A percentile compares a stretch with the other conserved stretches of the same genome.
Evolutionary conservation across 2,888 invertebrate genomes (phyloP).

Genomic region (Aphodius granarius): DNA sequence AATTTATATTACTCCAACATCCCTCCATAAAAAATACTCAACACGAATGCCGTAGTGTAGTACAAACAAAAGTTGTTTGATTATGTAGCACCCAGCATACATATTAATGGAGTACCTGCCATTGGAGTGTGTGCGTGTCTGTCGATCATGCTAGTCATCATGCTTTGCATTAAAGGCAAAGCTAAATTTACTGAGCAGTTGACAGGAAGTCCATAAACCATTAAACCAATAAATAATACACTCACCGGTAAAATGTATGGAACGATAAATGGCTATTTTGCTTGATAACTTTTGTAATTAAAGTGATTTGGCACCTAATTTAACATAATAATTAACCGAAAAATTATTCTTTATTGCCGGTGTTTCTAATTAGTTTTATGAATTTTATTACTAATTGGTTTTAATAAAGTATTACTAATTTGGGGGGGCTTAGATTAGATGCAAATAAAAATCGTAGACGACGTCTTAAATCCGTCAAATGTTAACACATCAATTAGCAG

Average conservation of each 20-base stretch:
- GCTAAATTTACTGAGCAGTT: not conserved
- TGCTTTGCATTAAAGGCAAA: not conserved
- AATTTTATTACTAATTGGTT: no score
- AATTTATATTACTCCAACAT: not conserved
- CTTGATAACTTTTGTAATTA: no score
- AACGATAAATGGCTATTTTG: no score
- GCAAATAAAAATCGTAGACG: no score
- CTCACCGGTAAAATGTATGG: no score
- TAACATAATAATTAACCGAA: no score
- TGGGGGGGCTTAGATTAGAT: no score
- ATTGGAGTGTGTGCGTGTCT: not conserved
- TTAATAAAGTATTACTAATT: no score
- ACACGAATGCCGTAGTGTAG: not conserved
- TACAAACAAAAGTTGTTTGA: not conserved
- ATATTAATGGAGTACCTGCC: not conserved
- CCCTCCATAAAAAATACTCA: not conserved
- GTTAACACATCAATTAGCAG: not conserved
- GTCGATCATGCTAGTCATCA: not conserved
- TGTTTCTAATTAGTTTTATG: no score
- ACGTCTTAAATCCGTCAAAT: not conserved
- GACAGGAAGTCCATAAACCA: not conserved
- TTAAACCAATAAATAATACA: not conserved
- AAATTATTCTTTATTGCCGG: no score
- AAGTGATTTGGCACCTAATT: no score
- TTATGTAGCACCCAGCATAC: not conserved